These are phyloP conservation scores for Dicrostonyx torquatus DNA, from an alignment of 2,797 vertebrate genomes.

Conservation along the genomic window DNA sequence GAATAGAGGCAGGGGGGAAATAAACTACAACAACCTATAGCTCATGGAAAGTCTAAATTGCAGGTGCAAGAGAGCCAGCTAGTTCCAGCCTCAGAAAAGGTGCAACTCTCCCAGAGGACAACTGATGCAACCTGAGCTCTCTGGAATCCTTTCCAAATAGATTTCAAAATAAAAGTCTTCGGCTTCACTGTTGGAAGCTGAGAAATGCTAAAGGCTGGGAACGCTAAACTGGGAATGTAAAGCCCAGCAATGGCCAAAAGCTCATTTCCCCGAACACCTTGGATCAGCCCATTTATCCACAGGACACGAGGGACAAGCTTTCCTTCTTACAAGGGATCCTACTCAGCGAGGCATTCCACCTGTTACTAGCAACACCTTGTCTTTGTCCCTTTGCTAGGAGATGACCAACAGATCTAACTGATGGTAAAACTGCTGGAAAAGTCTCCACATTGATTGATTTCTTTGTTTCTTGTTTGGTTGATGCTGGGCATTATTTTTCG, in stretches of 20 bases:
- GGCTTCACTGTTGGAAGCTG: slow-evolving; percentile 78
- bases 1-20: slow-evolving; percentile 14
- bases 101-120: slow-evolving; percentile 82
- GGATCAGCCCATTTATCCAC: slow-evolving; percentile 23
- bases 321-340: slow-evolving; percentile 52
- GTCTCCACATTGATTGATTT: neutral
- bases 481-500: neutral
- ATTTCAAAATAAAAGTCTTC: slow-evolving; percentile 84
- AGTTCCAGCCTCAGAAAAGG: slow-evolving; percentile 78
- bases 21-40: slow-evolving; percentile 6
- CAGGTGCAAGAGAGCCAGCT: slow-evolving; percentile 73
- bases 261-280: slow-evolving; percentile 76
- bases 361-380: slow-evolving; percentile 9
- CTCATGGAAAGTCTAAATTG: slow-evolving; percentile 77
- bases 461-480: slow-evolving; percentile 8
- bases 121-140: slow-evolving; percentile 80
- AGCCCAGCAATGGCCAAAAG: slow-evolving; percentile 75
- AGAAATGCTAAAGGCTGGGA: slow-evolving; percentile 80
- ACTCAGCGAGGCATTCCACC: slow-evolving; percentile 16
- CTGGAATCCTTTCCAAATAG: slow-evolving; percentile 82
- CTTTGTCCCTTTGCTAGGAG: neutral
- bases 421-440: neutral
- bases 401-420: neutral
- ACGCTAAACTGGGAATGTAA: slow-evolving; percentile 73
- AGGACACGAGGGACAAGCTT: slow-evolving; percentile 39